Evolutionary conservation across 1,140 invertebrate genomes (phyloP).

Genomic region (Mactra quadrangularis): DNA sequence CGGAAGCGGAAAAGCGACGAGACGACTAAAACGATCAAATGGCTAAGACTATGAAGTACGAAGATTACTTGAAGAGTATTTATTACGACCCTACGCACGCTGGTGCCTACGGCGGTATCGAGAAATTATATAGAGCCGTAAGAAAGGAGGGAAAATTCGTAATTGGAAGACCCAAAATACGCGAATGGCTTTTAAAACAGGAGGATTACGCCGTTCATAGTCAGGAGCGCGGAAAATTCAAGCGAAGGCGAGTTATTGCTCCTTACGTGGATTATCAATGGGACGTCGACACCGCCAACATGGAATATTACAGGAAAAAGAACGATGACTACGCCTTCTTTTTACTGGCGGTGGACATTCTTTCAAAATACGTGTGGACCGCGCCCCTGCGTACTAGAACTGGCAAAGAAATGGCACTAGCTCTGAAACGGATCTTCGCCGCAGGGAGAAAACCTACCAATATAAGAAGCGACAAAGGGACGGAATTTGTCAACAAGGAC

Average conservation of each 20-base stretch:
- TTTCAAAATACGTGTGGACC: conserved; percentile 27
- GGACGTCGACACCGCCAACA: conserved; percentile 41
- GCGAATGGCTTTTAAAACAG: conserved; percentile 47
- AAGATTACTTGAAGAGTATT: conserved; percentile 25
- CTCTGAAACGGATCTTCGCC: background rate
- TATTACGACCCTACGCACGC: conserved; percentile 40
- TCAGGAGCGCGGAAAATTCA: conserved; percentile 20
- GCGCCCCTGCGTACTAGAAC: conserved; percentile 1
- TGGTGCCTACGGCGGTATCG: background rate
- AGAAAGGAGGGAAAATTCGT: conserved; percentile 43
- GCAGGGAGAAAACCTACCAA: background rate
- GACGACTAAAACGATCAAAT: conserved; percentile 9
- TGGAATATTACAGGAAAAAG: conserved; percentile 31
- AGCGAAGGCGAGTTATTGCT: conserved; percentile 5
- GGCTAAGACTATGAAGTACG: conserved; percentile 32
- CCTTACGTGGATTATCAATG: conserved; percentile 38
- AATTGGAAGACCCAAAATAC: conserved; percentile 20
- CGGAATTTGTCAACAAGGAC: conserved; percentile 29
- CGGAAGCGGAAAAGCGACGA: background rate
- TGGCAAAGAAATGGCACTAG: conserved; percentile 9
- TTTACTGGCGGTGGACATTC: conserved; percentile 20
- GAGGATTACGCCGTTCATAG: conserved; percentile 43
- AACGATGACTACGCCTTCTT: conserved; percentile 51
- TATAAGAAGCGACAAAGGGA: conserved; percentile 21
- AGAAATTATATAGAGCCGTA: conserved; percentile 27